Conservation (phyloP, 1,140 invertebrate genomes). For the Lysiphlebus fabarum region DNA sequence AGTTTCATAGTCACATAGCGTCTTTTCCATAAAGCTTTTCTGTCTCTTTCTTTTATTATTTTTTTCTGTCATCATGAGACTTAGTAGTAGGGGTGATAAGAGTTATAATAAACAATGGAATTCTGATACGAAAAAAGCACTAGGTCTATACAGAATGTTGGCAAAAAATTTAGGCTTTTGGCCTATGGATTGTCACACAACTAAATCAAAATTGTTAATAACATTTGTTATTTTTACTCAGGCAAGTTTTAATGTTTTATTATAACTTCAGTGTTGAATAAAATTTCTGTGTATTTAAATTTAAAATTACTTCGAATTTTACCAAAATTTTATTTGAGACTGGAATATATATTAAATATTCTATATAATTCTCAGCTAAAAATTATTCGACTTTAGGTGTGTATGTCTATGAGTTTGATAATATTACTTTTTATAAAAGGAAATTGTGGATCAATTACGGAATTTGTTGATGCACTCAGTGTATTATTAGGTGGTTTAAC, state of each 20-base stretch:
- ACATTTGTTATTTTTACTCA: neutral
- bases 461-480: conserved; percentile 19
- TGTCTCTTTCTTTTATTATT: no score
- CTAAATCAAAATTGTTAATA: neutral
- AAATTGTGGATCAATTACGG: conserved; percentile 17
- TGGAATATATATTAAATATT: neutral
- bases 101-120: neutral
- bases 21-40: no score
- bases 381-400: conserved; percentile 17
- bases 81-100: no score
- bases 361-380: neutral
- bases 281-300: no score
- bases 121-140: neutral
- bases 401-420: conserved; percentile 23
- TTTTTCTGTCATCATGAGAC: no score
- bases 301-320: neutral
- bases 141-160: conserved; percentile 5
- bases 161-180: neutral
- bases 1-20: no score
- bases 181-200: neutral
- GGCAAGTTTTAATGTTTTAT: neutral
- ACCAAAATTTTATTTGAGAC: neutral
- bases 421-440: conserved; percentile 10
- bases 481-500: conserved; percentile 11
- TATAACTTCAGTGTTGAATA: no score